Conservation (phyloP, 2,113 vertebrate species). For the Melanocharis versteri region DNA sequence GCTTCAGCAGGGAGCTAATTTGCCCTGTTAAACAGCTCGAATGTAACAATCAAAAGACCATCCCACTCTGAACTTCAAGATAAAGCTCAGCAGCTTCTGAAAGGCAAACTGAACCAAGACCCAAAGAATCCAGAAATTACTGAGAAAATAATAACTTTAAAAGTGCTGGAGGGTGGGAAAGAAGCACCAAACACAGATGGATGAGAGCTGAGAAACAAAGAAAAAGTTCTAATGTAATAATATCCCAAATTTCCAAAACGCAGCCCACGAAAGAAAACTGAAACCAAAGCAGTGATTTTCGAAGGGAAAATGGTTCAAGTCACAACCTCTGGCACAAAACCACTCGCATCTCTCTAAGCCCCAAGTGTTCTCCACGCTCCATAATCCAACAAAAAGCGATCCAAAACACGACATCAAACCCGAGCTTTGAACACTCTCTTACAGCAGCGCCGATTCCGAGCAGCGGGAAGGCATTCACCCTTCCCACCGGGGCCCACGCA, state of each 20-base stretch:
- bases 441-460: rapidly evolving
- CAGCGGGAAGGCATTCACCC: not conserved
- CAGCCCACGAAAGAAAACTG: not conserved
- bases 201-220: rapidly evolving
- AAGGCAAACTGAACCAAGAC: not conserved
- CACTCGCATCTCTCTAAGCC: not conserved
- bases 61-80: not conserved
- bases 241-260: not conserved
- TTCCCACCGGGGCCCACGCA: not conserved
- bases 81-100: not conserved
- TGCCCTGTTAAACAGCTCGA: not conserved
- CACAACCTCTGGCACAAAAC: not conserved
- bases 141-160: not conserved
- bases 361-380: rapidly evolving
- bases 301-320: not conserved
- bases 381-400: rapidly evolving
- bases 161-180: not conserved
- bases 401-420: rapidly evolving
- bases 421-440: not conserved
- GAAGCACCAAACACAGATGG: not conserved
- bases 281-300: not conserved
- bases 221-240: not conserved
- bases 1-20: not conserved
- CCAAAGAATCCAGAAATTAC: not conserved
- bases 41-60: not conserved